A percentile compares a stretch with the other conserved stretches of the same genome.
Evolutionary conservation across 1,140 invertebrate genomes (phyloP).

Genomic region (Trichonephila inaurata): DNA sequence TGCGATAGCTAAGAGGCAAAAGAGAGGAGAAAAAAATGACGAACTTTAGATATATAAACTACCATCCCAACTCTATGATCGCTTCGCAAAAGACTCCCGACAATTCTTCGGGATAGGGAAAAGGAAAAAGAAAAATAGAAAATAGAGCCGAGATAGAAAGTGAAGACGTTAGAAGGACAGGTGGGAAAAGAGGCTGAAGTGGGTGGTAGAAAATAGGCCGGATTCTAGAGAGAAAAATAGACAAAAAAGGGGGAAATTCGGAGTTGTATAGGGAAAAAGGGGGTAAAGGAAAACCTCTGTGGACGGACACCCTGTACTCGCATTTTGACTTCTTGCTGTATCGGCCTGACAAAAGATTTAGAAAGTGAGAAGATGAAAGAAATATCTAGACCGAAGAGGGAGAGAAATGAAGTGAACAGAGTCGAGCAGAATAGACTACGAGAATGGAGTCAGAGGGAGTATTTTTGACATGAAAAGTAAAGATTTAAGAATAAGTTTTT

Average conservation of each 20-base stretch:
- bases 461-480: background rate
- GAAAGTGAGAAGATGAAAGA: conserved; percentile 58
- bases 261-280: background rate
- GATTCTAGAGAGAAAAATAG: background rate
- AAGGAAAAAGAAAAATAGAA: background rate
- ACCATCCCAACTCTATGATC: conserved; percentile 22
- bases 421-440: background rate
- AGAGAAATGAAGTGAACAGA: background rate
- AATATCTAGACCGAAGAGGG: background rate
- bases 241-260: background rate
- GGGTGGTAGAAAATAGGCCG: conserved; percentile 6
- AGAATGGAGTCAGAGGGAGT: background rate
- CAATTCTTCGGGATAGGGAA: conserved; percentile 12
- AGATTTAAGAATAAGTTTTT: background rate
- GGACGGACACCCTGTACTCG: conserved; percentile 56
- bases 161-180: conserved; percentile 43
- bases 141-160: conserved; percentile 8
- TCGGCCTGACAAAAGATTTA: conserved; percentile 64
- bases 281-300: background rate
- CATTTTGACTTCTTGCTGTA: conserved; percentile 65
- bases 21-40: background rate
- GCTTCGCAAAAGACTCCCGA: conserved; percentile 30
- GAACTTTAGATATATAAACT: conserved; percentile 45
- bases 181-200: background rate
- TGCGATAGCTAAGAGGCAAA: background rate